These are phyloP conservation scores for Hirudo medicinalis DNA, from an alignment of 1,140 invertebrate species.

Conservation along the genomic window DNA sequence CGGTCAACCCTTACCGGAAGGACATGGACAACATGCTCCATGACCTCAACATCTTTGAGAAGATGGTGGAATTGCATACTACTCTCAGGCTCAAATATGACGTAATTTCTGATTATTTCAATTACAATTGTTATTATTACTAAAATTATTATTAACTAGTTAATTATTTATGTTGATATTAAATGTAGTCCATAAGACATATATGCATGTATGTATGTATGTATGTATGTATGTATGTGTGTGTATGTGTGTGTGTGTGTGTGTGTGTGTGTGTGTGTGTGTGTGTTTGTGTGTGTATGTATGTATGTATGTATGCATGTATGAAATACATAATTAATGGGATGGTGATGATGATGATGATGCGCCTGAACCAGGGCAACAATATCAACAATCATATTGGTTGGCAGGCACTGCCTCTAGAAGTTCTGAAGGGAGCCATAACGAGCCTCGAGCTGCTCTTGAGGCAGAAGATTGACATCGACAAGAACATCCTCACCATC, in stretches of 20 bases:
- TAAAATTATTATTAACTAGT: background rate
- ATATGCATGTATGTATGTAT: too few species aligned
- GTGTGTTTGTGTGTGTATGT: too few species aligned
- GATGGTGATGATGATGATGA: too few species aligned
- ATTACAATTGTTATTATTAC: background rate
- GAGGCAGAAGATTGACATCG: constrained; percentile 1
- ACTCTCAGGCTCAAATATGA: constrained; percentile 17
- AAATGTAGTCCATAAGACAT: too few species aligned
- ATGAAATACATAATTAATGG: too few species aligned
- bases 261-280: too few species aligned
- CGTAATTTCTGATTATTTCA: background rate
- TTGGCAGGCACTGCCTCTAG: background rate
- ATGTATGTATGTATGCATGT: too few species aligned
- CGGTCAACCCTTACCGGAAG: constrained; percentile 15
- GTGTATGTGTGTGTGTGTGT: too few species aligned
- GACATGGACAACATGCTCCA: constrained; percentile 21
- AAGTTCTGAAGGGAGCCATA: background rate
- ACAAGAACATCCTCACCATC: background rate
- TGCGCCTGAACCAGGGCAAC: too few species aligned
- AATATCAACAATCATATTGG: too few species aligned
- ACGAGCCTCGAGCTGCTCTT: background rate
- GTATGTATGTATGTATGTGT: too few species aligned
- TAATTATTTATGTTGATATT: too few species aligned
- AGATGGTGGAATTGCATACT: constrained; percentile 10
- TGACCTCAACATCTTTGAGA: constrained; percentile 18